Evolutionary conservation across 1,140 invertebrate species (phyloP).

Genomic region (Caenorhabditis latens): DNA sequence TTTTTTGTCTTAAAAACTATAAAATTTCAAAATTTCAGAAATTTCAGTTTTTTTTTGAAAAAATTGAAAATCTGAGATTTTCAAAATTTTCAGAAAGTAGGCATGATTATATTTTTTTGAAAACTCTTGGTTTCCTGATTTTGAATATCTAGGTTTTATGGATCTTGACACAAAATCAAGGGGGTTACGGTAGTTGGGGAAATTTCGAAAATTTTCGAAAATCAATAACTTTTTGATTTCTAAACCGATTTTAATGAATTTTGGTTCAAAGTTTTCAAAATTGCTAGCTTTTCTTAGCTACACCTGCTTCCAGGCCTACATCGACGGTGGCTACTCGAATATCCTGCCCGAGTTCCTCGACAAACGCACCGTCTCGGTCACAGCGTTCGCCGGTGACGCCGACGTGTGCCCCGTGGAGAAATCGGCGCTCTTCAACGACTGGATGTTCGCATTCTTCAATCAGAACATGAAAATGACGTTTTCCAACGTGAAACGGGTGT

Average conservation of each 20-base stretch:
- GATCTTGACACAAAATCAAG: too few relatives aligned
- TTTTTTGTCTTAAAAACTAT: neutral
- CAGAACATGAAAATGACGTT: constrained; percentile 72
- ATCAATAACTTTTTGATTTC: too few relatives aligned
- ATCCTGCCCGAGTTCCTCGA: constrained; percentile 78
- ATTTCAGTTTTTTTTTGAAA: neutral
- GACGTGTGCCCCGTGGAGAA: constrained; percentile 71
- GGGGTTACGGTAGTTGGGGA: too few relatives aligned
- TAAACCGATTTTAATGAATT: too few relatives aligned
- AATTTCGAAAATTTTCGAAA: too few relatives aligned
- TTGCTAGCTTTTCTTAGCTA: too few relatives aligned
- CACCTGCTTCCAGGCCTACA: constrained; percentile 76
- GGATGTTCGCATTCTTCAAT: constrained; percentile 72
- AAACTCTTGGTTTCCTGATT: too few relatives aligned
- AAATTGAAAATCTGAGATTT: too few relatives aligned
- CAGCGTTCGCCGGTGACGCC: constrained; percentile 60
- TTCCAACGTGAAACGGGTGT: constrained; percentile 77
- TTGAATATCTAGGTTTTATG: too few relatives aligned
- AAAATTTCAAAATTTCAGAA: neutral
- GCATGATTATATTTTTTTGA: too few relatives aligned
- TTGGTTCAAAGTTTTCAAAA: too few relatives aligned
- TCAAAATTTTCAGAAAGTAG: too few relatives aligned
- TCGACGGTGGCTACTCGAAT: constrained; percentile 79
- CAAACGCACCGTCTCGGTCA: constrained; percentile 78
- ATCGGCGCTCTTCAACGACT: constrained; percentile 25